These are phyloP conservation scores for Mastomys natalensis DNA, from an alignment of 2,113 vertebrate genomes.

Conservation along the genomic window DNA sequence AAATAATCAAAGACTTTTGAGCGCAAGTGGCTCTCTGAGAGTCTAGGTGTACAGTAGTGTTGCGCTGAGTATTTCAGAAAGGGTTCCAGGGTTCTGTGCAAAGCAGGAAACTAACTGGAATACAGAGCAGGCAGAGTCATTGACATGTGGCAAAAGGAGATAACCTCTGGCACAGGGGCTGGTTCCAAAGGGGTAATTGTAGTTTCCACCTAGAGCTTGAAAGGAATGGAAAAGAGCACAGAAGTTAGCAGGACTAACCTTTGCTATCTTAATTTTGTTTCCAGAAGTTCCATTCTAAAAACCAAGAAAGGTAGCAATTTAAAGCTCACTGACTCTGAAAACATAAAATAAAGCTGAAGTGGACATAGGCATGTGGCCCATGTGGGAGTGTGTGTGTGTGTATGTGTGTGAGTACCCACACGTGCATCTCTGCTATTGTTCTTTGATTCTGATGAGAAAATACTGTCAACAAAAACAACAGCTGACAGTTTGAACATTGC, in stretches of 20 bases:
- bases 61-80: background rate
- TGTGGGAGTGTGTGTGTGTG: background rate
- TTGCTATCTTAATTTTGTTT: conserved; percentile 30
- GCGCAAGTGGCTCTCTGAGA: background rate
- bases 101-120: background rate
- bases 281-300: conserved; percentile 23
- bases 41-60: background rate
- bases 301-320: background rate
- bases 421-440: background rate
- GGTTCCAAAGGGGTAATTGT: background rate
- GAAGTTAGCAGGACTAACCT: conserved; percentile 64
- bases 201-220: conserved; percentile 7
- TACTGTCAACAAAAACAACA: conserved; percentile 21
- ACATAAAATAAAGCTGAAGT: conserved; percentile 5
- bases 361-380: background rate
- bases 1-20: conserved; percentile 41
- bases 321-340: background rate
- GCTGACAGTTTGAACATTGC: background rate
- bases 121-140: conserved; percentile 17
- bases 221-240: conserved; percentile 58
- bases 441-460: conserved; percentile 8
- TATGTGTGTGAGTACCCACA: background rate
- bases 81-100: conserved; percentile 57
- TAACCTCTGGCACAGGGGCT: conserved; percentile 41
- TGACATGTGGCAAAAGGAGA: conserved; percentile 31